These are phyloP conservation scores for Halictus rubicundus DNA, from an alignment of 1,140 invertebrate genomes.

Conservation along the genomic window DNA sequence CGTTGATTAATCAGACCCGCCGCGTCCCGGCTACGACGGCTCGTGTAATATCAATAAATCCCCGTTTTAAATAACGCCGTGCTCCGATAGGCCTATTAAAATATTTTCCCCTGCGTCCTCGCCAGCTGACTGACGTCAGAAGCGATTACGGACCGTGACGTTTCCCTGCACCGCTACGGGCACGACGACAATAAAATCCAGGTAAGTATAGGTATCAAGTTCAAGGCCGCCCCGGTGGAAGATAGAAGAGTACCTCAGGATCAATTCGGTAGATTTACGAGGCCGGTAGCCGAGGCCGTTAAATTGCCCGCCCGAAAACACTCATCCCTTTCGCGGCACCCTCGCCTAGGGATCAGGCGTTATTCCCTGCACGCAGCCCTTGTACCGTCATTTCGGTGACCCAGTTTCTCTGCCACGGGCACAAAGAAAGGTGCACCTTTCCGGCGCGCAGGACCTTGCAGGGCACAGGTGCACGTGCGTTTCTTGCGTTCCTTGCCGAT, in stretches of 20 bases:
- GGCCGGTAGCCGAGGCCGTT: background rate
- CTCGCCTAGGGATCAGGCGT: background rate
- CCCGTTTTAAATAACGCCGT: background rate
- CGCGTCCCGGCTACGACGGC: background rate
- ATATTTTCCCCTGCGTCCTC: background rate
- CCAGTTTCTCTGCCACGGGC: background rate
- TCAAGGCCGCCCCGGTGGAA: background rate
- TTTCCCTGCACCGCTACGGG: background rate
- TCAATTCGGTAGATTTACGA: constrained; percentile 32
- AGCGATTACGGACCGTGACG: constrained; percentile 30
- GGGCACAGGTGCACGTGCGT: too few species aligned
- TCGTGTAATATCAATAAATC: background rate
- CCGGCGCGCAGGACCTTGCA: too few species aligned
- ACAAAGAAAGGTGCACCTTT: background rate
- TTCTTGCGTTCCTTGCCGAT: too few species aligned
- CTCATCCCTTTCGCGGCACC: constrained; percentile 1
- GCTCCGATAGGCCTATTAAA: background rate
- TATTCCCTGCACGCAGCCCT: background rate
- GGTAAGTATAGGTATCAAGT: constrained; percentile 39
- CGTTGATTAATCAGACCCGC: background rate
- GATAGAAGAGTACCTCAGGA: background rate
- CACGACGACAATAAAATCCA: constrained; percentile 27
- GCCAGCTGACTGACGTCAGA: constrained; percentile 27
- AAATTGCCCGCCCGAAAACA: constrained; percentile 3
- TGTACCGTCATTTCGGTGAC: constrained; percentile 7